These are phyloP conservation scores for Ifrita kowaldi DNA, from an alignment of 2,113 vertebrate genomes.

Conservation along the genomic window DNA sequence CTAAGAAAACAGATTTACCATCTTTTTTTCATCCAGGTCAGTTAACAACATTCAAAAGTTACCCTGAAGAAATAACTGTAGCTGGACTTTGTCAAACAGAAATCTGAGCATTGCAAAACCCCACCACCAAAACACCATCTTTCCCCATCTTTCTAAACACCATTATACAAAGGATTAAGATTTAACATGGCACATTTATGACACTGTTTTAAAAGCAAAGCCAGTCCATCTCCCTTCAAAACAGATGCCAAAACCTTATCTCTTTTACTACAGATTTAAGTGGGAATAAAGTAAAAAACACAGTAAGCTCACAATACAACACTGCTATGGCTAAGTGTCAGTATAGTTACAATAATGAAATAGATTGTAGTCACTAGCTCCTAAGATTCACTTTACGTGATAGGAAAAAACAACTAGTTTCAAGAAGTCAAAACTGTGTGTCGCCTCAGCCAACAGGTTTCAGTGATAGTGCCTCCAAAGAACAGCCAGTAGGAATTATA, in stretches of 20 bases:
- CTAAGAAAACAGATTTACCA: background rate
- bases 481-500: background rate
- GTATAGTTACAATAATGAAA: background rate
- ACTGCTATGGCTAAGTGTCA: background rate
- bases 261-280: background rate
- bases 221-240: background rate
- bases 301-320: background rate
- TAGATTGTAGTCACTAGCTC: background rate
- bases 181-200: background rate
- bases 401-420: background rate
- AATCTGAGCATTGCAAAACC: background rate
- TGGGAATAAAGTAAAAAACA: background rate
- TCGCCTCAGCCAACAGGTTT: background rate
- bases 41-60: background rate
- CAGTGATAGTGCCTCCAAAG: background rate
- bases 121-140: background rate
- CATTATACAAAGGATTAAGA: background rate
- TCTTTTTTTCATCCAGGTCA: background rate
- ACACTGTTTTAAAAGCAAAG: background rate
- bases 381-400: background rate
- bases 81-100: background rate
- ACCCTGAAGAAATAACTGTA: background rate
- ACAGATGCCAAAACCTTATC: background rate
- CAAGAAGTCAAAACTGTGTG: background rate
- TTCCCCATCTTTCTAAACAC: background rate